Evolutionary conservation across 2,113 vertebrate species (phyloP), one percentile per base, ranked within the genome.

Genomic region (Hirundichthys speculiger): DNA sequence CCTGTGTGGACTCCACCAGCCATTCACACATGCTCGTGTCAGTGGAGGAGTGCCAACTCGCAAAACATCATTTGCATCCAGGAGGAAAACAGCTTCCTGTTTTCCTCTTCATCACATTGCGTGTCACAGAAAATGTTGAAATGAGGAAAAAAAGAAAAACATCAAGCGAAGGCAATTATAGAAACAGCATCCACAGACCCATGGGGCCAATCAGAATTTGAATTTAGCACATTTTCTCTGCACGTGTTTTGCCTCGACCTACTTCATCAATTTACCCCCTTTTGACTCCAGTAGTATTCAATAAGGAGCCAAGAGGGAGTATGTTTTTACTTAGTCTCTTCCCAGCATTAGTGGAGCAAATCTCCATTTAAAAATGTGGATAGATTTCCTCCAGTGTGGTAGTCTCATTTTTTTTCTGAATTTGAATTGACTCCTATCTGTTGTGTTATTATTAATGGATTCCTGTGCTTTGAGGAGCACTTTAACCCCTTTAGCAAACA

Each of bases 241-340:
- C 81, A 46, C 18, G 64, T 61, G 22, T 61, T 69, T 87, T 51
- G 68, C 69, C 49, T 73, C 56, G 18, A 82, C 82, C 82, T 77
- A 85, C 81, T 80, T 85, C 81, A 69, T 77, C 78, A 83, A 71
- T 89, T 89, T 83, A 79, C 84, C 90, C 82, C 83, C 78, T 78
- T 83, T 89, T 89, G 82, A 85, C 82, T 79, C 61, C 59, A 73
- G 19, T 53, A 56, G 58, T 49, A 15, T 70, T 79, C 64, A 79
- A 45, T 80, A 69, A 84, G 50, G 41, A 75, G 64, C 69, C 61
- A 60, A 76, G 70, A 62, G 77, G 64, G 25, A 74, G 57, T 45
- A 24, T 69, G n/a, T 46, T 64, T 66, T 60, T 51, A n/a, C 43
- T 58, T 34, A 61, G 46, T 53, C 5, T 69, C 59, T 46, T 74